These are phyloP conservation scores for Tyto alba DNA, from an alignment of 2,113 vertebrate species.

Conservation along the genomic window DNA sequence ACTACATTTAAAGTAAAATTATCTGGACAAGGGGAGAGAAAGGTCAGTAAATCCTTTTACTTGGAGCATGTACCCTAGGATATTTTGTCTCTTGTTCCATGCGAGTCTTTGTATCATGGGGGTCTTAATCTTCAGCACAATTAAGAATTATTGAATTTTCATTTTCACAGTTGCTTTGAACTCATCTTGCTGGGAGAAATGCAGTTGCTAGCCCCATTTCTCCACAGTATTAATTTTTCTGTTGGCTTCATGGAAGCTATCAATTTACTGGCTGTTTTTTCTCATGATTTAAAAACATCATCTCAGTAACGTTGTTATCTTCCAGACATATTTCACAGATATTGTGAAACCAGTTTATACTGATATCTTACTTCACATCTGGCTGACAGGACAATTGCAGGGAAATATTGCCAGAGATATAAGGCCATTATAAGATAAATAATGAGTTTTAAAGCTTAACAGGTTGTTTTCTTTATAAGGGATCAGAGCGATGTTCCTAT, in stretches of 20 bases:
- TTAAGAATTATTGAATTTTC: neutral
- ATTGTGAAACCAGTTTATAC: neutral
- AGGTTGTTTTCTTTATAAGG: constrained; percentile 7
- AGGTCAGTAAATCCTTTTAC: neutral
- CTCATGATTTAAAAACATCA: constrained; percentile 10
- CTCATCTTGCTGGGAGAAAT: neutral
- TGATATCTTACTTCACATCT: constrained; percentile 37
- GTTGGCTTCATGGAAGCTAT: neutral
- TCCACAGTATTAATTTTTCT: neutral
- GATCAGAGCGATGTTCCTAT: neutral
- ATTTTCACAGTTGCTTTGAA: neutral
- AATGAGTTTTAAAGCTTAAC: constrained; percentile 30
- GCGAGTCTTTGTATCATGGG: neutral
- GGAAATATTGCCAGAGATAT: constrained; percentile 28
- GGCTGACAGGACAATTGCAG: constrained; percentile 22
- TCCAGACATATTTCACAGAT: constrained; percentile 30
- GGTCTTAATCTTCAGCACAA: neutral
- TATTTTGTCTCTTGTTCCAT: neutral
- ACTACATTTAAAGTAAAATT: neutral
- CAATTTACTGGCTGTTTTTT: neutral
- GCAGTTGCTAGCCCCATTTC: neutral
- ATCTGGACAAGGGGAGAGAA: neutral
- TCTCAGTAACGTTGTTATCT: constrained; percentile 20
- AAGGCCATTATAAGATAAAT: constrained; percentile 9
- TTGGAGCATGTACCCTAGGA: neutral